Evolutionary conservation across 2,113 vertebrate species (phyloP).

Genomic region (Cricetomys ansorgei): DNA sequence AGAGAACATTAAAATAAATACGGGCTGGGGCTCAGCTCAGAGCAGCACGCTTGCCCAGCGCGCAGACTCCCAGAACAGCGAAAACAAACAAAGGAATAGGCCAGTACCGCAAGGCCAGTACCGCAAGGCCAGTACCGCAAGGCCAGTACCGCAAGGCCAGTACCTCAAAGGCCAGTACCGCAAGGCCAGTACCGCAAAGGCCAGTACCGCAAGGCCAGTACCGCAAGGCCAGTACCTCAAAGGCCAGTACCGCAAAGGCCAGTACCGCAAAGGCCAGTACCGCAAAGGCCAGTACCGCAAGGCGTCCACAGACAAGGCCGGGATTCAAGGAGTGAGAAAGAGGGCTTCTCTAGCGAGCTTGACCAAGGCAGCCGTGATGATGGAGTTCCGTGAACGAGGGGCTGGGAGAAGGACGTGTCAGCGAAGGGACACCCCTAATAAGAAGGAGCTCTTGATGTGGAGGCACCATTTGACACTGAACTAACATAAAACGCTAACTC

Average conservation of each 20-base stretch:
- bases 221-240: too few species aligned
- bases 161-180: too few species aligned
- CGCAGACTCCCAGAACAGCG: neutral
- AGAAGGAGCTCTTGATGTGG: constrained; percentile 23
- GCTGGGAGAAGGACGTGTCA: neutral
- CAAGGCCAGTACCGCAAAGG: too few species aligned
- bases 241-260: too few species aligned
- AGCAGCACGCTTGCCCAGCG: neutral
- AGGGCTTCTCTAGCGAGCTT: neutral
- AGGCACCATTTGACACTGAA: neutral
- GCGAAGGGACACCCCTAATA: neutral
- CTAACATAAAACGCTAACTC: neutral
- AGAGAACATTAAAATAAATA: constrained; percentile 56
- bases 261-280: too few species aligned
- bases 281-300: too few species aligned
- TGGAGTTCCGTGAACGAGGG: neutral
- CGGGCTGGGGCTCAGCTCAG: neutral
- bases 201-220: neutral
- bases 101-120: neutral
- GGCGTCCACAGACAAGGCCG: neutral
- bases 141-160: neutral
- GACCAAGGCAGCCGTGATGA: neutral
- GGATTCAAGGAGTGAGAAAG: neutral
- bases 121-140: neutral
- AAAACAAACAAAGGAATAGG: neutral